Evolutionary conservation across 2,113 vertebrate genomes (phyloP).

Genomic region (Manacus vitellinus): DNA sequence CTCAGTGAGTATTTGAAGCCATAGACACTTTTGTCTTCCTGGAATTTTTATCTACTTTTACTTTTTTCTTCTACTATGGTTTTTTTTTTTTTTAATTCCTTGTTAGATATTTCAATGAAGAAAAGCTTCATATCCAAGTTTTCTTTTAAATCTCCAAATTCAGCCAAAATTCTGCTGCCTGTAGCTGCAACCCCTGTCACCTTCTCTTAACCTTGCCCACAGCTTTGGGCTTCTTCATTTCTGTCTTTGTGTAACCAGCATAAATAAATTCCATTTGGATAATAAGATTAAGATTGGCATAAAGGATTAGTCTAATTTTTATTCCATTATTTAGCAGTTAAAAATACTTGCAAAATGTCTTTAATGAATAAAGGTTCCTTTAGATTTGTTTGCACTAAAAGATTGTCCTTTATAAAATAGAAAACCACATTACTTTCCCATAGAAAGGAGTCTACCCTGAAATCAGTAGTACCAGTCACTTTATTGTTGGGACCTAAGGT

Average conservation of each 20-base stretch:
- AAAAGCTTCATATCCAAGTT: background rate
- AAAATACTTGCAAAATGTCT: background rate
- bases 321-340: background rate
- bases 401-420: background rate
- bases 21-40: background rate
- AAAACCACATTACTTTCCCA: background rate
- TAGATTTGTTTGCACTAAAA: background rate
- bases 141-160: too few relatives aligned
- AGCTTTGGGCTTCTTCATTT: background rate
- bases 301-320: background rate
- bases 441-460: background rate
- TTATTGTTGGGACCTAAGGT: background rate
- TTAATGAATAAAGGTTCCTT: background rate
- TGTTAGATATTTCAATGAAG: background rate
- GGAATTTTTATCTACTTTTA: background rate
- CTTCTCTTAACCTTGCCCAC: background rate
- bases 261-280: background rate
- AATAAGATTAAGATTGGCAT: background rate
- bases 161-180: background rate
- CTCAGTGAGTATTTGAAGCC: background rate
- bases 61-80: background rate
- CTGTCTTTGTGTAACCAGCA: background rate
- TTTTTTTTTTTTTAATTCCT: background rate
- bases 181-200: background rate
- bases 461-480: background rate